Evolutionary conservation across 2,888 invertebrate species (phyloP).

Genomic region (Bruchidius siliquastri): DNA sequence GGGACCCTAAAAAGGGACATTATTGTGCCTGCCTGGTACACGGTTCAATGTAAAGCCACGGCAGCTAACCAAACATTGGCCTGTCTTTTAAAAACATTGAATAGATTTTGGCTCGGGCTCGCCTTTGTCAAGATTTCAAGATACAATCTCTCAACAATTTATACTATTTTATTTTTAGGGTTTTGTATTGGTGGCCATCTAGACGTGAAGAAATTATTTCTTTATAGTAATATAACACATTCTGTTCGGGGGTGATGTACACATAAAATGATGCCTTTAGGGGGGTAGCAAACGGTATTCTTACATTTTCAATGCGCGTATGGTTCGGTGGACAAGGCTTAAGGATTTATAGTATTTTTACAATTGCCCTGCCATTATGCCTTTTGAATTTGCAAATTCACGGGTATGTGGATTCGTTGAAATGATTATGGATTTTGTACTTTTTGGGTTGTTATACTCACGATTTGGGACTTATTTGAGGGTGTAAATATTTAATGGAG

Average conservation of each 20-base stretch:
- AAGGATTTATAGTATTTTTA: constrained; percentile 29
- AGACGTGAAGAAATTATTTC: constrained; percentile 49
- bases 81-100: constrained; percentile 51
- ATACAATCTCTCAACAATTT: constrained; percentile 44
- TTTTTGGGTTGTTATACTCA: constrained; percentile 25
- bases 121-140: constrained; percentile 38
- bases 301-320: constrained; percentile 6
- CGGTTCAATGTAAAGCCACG: constrained; percentile 33
- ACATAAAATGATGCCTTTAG: constrained; percentile 27
- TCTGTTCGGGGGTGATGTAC: constrained; percentile 25
- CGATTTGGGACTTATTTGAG: constrained; percentile 34
- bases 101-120: constrained; percentile 44
- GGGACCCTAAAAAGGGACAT: constrained; percentile 29
- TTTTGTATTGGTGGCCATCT: constrained; percentile 45
- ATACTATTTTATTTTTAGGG: constrained; percentile 35
- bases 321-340: constrained; percentile 13
- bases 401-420: constrained; percentile 29
- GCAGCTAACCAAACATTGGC: constrained; percentile 68
- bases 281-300: constrained; percentile 22
- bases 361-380: constrained; percentile 26
- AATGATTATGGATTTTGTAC: constrained; percentile 24
- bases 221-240: constrained; percentile 49
- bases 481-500: constrained; percentile 30
- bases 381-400: constrained; percentile 31
- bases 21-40: constrained; percentile 31